These are phyloP conservation scores for Carlito syrichta DNA, from an alignment of 2,113 vertebrate genomes.

Conservation along the genomic window DNA sequence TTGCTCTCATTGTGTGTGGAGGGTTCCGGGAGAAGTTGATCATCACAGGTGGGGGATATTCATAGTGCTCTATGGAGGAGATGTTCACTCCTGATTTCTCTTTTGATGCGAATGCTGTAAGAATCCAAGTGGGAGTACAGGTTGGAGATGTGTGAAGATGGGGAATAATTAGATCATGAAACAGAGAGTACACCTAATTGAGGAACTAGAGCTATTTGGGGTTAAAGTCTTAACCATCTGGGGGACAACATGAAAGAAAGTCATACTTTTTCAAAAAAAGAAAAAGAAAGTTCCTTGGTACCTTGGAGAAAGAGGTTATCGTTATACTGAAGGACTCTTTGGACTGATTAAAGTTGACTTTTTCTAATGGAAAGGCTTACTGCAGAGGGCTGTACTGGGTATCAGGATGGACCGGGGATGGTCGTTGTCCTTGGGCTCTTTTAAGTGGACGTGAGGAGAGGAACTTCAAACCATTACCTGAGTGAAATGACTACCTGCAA, in stretches of 20 bases:
- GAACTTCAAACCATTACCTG: background rate
- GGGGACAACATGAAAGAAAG: background rate
- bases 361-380: background rate
- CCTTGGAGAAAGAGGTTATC: background rate
- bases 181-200: background rate
- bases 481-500: background rate
- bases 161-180: constrained; percentile 34
- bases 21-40: background rate
- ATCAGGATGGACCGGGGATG: no score
- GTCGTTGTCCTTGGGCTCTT: background rate
- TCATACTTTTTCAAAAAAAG: background rate
- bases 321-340: background rate
- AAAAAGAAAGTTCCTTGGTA: background rate
- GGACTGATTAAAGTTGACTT: background rate
- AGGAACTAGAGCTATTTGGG: background rate
- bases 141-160: background rate
- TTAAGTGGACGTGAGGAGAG: background rate
- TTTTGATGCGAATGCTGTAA: background rate
- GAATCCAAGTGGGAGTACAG: background rate
- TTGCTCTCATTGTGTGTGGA: background rate
- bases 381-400: background rate
- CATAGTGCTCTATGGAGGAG: background rate
- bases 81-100: background rate
- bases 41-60: background rate
- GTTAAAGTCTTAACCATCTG: constrained; percentile 11